A percentile compares a stretch with the other conserved stretches of the same genome.
Evolutionary conservation across 2,797 vertebrate genomes (phyloP).

Genomic region (Anomalospiza imberbis): DNA sequence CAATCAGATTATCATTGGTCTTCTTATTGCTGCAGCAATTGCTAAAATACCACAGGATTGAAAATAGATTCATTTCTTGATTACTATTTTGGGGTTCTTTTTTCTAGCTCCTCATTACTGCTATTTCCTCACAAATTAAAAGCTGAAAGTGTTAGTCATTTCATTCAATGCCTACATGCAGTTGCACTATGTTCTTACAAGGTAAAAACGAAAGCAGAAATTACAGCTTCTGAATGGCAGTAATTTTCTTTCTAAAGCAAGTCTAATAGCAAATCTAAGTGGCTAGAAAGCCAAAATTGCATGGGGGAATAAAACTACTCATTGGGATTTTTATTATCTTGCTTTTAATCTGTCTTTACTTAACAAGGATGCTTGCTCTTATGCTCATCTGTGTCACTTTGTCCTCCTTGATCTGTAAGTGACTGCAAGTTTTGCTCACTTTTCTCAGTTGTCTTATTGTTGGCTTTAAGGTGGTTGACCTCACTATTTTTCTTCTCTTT

Average conservation of each 20-base stretch:
- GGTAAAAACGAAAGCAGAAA: not conserved
- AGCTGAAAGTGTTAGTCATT: not conserved
- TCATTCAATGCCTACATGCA: not conserved
- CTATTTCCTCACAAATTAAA: not conserved
- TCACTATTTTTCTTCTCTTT: not conserved
- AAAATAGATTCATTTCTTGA: not conserved
- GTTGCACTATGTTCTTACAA: not conserved
- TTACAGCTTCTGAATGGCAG: not conserved
- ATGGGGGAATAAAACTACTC: not conserved
- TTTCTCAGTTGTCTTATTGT: not conserved
- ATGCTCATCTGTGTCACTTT: not conserved
- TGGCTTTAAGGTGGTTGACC: not conserved
- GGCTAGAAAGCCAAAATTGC: not conserved
- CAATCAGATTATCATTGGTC: not conserved
- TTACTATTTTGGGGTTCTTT: fast-evolving
- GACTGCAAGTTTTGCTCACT: not conserved
- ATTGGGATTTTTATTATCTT: not conserved
- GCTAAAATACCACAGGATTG: not conserved
- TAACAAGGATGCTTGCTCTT: not conserved
- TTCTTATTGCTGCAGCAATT: not conserved
- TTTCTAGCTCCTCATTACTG: not conserved
- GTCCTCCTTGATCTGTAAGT: not conserved
- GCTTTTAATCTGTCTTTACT: not conserved
- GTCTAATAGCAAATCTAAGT: not conserved
- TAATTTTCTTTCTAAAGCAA: not conserved